Base-by-base conservation (phyloP, 1,140 invertebrate genomes). In the Metaphire vulgaris region DNA sequence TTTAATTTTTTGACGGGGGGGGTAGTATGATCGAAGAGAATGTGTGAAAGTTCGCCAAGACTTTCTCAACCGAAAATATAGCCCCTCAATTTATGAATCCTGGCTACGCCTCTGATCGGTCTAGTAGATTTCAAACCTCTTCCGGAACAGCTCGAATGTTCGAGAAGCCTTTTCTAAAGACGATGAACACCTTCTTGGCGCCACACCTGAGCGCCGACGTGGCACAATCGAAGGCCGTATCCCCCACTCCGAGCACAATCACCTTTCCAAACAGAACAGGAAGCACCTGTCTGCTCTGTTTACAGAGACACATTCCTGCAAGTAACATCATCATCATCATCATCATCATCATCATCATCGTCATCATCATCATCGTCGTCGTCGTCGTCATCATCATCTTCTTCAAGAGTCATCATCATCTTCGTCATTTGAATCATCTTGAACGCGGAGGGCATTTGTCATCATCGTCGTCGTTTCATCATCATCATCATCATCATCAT, bases 151-250 rank as follows among this genome's bases (percentile, higher is more conserved):
- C 96, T 72, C 95, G 89, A 77, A 99, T 94, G 81, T 97, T 95
- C 16, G 91, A 93, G 79, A 97, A 96, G 0, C 96, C 97, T 87
- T 92, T 86, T 89, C 90, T 88, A 85, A 99, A 99, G 12, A 96
- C 91, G 0, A 99, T 92, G 82, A 91, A 97, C 0, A 99, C 96
- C 76, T 92, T 90, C 41, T 88, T 90, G 0, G 97, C 97, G 0
- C 97, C 97, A 85, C 97, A 99, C 29, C 97, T 88, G 1, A 99
- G 85, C 0, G 97, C 96, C 0, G 96, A 98, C 0, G 97, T 99
- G 0, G 97, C 97, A 86, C 97, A 99, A 88, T 99, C 97, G 86
- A 99, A 98, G 0, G 97, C 97, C 0, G 97, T 99, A 84, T 99
- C 97, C 0, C 97, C 97, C 21, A 96, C 95, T 0, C 97, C 97